These are phyloP conservation scores for Ylistrum balloti DNA, from an alignment of 1,140 invertebrate genomes.

Conservation along the genomic window DNA sequence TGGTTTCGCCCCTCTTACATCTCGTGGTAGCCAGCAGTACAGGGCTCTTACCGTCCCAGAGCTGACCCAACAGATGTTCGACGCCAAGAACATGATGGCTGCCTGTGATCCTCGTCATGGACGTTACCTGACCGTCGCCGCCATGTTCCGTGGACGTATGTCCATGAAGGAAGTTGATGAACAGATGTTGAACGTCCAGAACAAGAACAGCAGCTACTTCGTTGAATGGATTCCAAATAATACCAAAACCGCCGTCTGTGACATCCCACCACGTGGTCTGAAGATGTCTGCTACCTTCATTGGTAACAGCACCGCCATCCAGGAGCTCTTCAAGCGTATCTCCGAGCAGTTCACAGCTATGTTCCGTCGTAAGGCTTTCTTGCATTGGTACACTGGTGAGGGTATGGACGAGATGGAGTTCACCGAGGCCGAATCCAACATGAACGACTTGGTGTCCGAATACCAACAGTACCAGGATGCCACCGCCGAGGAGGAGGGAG, in stretches of 20 bases:
- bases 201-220: slow-evolving; percentile 93
- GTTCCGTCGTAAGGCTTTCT: slow-evolving; percentile 82
- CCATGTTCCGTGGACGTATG: slow-evolving; percentile 87
- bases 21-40: slow-evolving; percentile 84
- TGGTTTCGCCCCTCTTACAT: slow-evolving; percentile 89
- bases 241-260: slow-evolving; percentile 94
- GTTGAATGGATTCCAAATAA: slow-evolving; percentile 98
- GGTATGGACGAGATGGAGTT: slow-evolving; percentile 92
- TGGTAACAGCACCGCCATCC: slow-evolving; percentile 88
- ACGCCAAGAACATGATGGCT: slow-evolving; percentile 90
- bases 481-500: slow-evolving; percentile 78
- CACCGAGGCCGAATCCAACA: slow-evolving; percentile 89
- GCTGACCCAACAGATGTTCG: slow-evolving; percentile 88
- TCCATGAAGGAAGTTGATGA: slow-evolving; percentile 87
- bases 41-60: slow-evolving; percentile 85
- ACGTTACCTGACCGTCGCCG: slow-evolving; percentile 79
- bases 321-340: slow-evolving; percentile 90
- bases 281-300: slow-evolving; percentile 95
- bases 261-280: slow-evolving; percentile 94
- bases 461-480: slow-evolving; percentile 94
- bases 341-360: slow-evolving; percentile 86
- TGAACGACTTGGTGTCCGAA: slow-evolving; percentile 94
- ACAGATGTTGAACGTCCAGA: slow-evolving; percentile 90
- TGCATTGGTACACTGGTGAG: slow-evolving; percentile 85
- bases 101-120: slow-evolving; percentile 87